These are phyloP conservation scores for Phymatocera aterrima DNA, from an alignment of 2,888 invertebrate genomes.

Conservation along the genomic window DNA sequence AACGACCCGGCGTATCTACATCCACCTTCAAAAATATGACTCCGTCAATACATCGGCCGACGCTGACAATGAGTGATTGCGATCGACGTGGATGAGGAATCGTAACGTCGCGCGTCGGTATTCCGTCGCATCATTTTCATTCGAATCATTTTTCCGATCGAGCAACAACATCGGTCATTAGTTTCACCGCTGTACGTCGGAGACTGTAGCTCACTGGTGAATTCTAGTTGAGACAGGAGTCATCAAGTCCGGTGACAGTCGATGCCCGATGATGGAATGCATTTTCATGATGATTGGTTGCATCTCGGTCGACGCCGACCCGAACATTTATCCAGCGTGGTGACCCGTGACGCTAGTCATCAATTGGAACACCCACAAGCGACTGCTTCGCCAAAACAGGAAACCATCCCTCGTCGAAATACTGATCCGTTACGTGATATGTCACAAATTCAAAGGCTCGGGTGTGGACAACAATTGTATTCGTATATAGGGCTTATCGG, in stretches of 20 bases:
- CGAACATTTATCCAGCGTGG: conserved; percentile 70
- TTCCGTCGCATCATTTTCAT: not conserved
- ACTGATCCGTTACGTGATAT: conserved; percentile 28
- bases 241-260: conserved; percentile 48
- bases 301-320: conserved; percentile 61
- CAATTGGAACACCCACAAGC: conserved; percentile 61
- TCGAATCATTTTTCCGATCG: not conserved
- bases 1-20: not conserved
- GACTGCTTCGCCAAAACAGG: conserved; percentile 23
- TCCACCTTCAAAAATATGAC: not conserved
- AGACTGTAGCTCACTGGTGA: not conserved
- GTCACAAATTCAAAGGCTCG: conserved; percentile 25
- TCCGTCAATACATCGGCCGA: not conserved
- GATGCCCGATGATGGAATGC: conserved; percentile 66
- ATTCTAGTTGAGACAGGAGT: conserved; percentile 19
- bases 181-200: not conserved
- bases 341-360: conserved; percentile 71
- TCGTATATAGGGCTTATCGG: conserved; percentile 10
- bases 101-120: no score
- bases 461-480: conserved; percentile 7
- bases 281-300: conserved; percentile 68
- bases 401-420: conserved; percentile 37
- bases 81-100: no score
- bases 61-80: not conserved
- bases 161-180: not conserved